A percentile compares a stretch with the other conserved stretches of the same genome.
Conservation (phyloP, 2,888 invertebrate species). For the Gari tellinella region DNA sequence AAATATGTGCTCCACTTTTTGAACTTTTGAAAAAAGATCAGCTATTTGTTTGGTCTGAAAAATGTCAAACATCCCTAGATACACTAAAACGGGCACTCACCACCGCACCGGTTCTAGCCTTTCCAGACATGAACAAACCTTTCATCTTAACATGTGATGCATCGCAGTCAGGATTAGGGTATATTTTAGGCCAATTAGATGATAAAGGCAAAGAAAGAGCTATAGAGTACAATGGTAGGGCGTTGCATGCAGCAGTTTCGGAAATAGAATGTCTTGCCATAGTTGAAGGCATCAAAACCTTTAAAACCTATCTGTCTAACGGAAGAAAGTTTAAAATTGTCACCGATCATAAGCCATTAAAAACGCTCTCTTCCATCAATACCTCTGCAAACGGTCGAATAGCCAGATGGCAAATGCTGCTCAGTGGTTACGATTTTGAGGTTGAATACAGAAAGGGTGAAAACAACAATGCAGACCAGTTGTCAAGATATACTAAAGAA, state of each 20-base stretch:
- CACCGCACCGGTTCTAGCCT: slow-evolving; percentile 52
- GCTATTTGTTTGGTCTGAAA: slow-evolving; percentile 26
- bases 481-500: slow-evolving; percentile 9
- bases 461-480: slow-evolving; percentile 33
- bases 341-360: slow-evolving; percentile 60
- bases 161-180: slow-evolving; percentile 45
- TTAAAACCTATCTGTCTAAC: slow-evolving; percentile 45
- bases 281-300: slow-evolving; percentile 52
- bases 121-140: slow-evolving; percentile 44
- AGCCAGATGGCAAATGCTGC: slow-evolving; percentile 38
- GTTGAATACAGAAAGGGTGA: slow-evolving; percentile 30
- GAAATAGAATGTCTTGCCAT: slow-evolving; percentile 62
- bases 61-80: slow-evolving; percentile 52
- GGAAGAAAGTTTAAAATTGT: slow-evolving; percentile 38
- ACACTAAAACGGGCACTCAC: slow-evolving; percentile 43
- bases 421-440: slow-evolving; percentile 45
- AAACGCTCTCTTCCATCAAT: slow-evolving; percentile 19
- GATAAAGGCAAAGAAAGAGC: slow-evolving; percentile 45
- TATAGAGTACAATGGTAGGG: slow-evolving; percentile 46
- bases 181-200: slow-evolving; percentile 52
- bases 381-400: slow-evolving; percentile 35
- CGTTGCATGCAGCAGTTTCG: slow-evolving; percentile 83
- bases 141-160: slow-evolving; percentile 59
- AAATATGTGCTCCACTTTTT: slow-evolving; percentile 51
- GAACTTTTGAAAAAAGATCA: slow-evolving; percentile 23